Percentiles rank a stretch among this genome's conserved stretches.
phyloP scores from a whole-genome alignment of 2,113 vertebrate genomes.

The Cairina moschata region DNA sequence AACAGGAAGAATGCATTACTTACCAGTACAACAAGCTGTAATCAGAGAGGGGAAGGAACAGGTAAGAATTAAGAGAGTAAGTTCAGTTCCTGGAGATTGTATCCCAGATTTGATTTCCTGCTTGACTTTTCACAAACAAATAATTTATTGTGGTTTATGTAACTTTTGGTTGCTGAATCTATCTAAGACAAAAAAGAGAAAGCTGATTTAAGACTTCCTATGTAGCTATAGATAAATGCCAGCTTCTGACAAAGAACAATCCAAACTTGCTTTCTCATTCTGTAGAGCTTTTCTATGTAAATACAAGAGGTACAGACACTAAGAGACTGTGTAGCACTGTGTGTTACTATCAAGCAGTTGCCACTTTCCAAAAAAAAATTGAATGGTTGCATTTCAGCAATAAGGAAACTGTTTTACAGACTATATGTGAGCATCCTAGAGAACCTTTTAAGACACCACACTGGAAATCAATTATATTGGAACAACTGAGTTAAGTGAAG shows the following conservation, averaged over 20 bases:
- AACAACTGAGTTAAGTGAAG: not conserved
- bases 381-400: not conserved
- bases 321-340: not conserved
- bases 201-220: not conserved
- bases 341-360: not conserved
- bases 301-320: not conserved
- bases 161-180: not conserved
- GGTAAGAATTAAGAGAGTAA: not conserved
- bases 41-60: not conserved
- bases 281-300: not conserved
- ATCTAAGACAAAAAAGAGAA: not conserved
- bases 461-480: not conserved
- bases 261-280: not conserved
- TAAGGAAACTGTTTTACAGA: not conserved
- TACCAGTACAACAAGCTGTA: not conserved
- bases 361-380: not conserved
- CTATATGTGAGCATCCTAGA: not conserved
- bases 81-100: not conserved
- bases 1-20: not conserved
- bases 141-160: fast-evolving
- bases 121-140: not conserved
- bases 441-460: not conserved
- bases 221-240: not conserved
- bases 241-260: not conserved
- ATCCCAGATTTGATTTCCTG: not conserved